Conservation (phyloP, 2,888 invertebrate species). For the Meiosimyza platycephala region DNA sequence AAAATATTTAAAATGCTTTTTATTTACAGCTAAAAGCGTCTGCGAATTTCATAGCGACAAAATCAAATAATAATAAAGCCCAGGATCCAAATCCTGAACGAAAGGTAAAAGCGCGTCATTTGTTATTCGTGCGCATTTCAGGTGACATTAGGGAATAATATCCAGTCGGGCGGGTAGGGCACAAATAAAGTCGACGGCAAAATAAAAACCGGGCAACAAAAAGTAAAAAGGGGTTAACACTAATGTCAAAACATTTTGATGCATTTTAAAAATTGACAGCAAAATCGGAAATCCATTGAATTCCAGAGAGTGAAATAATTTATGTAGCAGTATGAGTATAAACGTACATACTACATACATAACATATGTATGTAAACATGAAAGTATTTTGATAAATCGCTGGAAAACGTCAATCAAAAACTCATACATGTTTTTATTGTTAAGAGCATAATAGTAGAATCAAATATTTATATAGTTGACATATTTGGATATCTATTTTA, state of each 20-base stretch:
- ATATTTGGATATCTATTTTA: too few relatives aligned
- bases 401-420: too few relatives aligned
- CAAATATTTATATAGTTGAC: too few relatives aligned
- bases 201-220: too few relatives aligned
- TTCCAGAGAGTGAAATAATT: background rate
- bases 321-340: background rate
- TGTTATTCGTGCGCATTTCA: too few relatives aligned
- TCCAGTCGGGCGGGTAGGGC: too few relatives aligned
- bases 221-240: background rate
- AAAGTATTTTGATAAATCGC: too few relatives aligned
- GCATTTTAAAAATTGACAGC: conserved; percentile 15
- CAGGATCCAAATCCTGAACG: background rate
- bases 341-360: background rate
- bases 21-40: conserved; percentile 30
- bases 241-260: conserved; percentile 9
- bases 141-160: too few relatives aligned
- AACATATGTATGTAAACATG: background rate
- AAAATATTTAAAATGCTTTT: conserved; percentile 34
- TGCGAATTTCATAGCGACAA: conserved; percentile 9
- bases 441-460: too few relatives aligned
- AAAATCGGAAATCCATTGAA: conserved; percentile 7
- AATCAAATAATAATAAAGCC: conserved; percentile 36
- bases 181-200: too few relatives aligned
- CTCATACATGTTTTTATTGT: too few relatives aligned
- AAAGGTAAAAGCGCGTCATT: too few relatives aligned